phyloP scores from a whole-genome alignment of 2,113 vertebrate genomes.

The Menidia beryllina region DNA sequence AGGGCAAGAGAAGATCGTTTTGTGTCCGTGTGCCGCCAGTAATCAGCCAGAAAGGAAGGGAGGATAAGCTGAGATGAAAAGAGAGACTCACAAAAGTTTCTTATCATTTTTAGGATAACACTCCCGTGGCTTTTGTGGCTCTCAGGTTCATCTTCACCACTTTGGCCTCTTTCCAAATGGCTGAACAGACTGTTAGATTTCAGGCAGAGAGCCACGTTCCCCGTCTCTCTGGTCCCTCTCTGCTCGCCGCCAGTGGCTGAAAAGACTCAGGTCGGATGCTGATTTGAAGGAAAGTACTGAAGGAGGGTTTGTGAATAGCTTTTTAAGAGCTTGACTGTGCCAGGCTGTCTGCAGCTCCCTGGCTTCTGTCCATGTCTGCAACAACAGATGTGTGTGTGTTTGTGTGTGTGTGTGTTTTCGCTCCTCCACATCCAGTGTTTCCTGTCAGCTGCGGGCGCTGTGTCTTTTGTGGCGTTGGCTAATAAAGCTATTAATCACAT shows the following conservation, averaged over 20 bases:
- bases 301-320: not conserved
- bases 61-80: slow-evolving; percentile 25
- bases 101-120: slow-evolving; percentile 39
- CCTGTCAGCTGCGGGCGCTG: slow-evolving; percentile 39
- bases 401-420: not conserved
- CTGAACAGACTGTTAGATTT: slow-evolving; percentile 29
- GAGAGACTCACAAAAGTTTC: slow-evolving; percentile 30
- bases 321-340: not conserved
- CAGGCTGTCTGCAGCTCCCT: slow-evolving; percentile 14
- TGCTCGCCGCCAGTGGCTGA: not conserved
- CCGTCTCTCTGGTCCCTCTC: slow-evolving; percentile 6
- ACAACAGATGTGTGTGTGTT: slow-evolving; percentile 4
- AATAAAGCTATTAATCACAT: slow-evolving; percentile 74
- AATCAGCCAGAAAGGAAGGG: not conserved
- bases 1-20: slow-evolving; percentile 5
- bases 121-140: slow-evolving; percentile 31
- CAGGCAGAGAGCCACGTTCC: slow-evolving; percentile 26
- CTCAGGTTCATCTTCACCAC: slow-evolving; percentile 32
- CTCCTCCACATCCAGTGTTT: slow-evolving; percentile 5
- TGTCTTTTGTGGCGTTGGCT: slow-evolving; percentile 40
- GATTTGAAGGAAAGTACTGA: slow-evolving; percentile 15
- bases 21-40: slow-evolving; percentile 14
- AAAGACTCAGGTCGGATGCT: slow-evolving; percentile 13
- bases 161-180: slow-evolving; percentile 13
- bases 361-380: slow-evolving; percentile 13